These are phyloP conservation scores for Atractosteus spatula DNA, from an alignment of 2,113 vertebrate genomes.

Conservation along the genomic window DNA sequence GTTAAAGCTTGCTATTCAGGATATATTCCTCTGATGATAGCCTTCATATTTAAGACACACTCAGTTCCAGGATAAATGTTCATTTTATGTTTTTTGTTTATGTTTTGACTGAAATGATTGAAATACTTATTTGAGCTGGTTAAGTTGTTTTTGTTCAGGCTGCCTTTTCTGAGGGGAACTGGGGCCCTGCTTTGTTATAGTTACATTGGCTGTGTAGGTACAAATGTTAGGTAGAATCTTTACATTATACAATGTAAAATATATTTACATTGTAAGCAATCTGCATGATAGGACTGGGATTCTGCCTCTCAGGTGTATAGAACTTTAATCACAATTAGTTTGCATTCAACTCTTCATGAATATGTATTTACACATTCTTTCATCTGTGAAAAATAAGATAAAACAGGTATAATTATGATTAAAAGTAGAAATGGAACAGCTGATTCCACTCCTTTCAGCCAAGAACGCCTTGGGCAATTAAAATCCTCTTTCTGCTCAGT, in stretches of 20 bases:
- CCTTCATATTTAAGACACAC: no score
- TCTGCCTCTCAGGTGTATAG: background rate
- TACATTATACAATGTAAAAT: no score
- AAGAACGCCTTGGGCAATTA: background rate
- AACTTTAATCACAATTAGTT: background rate
- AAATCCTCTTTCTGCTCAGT: background rate
- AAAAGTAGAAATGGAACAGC: background rate
- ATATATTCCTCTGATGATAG: no score
- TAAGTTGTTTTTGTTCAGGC: no score
- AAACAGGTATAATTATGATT: background rate
- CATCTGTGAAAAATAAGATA: background rate
- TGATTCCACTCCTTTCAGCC: background rate
- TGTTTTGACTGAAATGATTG: no score
- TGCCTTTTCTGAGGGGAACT: background rate
- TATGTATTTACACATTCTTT: background rate
- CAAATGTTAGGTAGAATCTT: no score
- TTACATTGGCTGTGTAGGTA: no score
- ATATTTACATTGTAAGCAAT: no score
- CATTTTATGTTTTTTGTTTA: no score
- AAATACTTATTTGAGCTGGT: no score
- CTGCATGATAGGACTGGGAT: background rate
- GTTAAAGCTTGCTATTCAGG: no score
- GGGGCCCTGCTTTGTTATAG: background rate
- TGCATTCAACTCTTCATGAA: background rate
- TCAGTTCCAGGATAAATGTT: no score